Evolutionary conservation across 2,888 invertebrate species (phyloP), one percentile per base, ranked within the genome.

Genomic region (Boloria euphrosyne): DNA sequence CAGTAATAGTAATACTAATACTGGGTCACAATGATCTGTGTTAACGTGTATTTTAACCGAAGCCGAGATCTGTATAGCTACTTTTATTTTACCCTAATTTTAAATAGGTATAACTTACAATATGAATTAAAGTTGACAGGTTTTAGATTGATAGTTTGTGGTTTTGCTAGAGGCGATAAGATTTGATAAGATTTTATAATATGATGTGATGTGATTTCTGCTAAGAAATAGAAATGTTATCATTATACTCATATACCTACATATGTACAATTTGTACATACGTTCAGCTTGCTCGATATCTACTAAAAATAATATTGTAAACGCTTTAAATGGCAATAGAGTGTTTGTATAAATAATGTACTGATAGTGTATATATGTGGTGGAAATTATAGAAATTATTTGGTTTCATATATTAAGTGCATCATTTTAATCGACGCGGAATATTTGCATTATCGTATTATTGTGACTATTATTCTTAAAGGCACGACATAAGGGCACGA

Each of bases 161-260:
- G 61, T 57, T 52, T 49, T 52, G 52, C 51, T 57, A 31, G 38
- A 14, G 57, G 58, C 63, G 57, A 57, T 57, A 57, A 57, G 46
- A 22, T 10, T 46, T 46, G 77, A 76, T 76, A 75, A 75, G 68
- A 65, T 70, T 74, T 78, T 73, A 73, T 75, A 22, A 22, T 22
- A 72, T 74, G 77, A 78, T 81, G 75, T 78, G 78, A 79, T 81
- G 31, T 38, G 31, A 38, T 83, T 79, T 71, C 75, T 76, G 75
- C 71, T 62, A 60, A 66, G 59, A 74, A 77, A 80, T 80, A 81
- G 74, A 75, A 72, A 65, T 72, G 46, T 61, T 71, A 65, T 67
- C 67, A 50, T 16, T 22, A 22, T 46, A 57, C n/a, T 17, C 18
- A 22, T 43, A 22, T 18, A 6, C 16, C 22, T 46, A n/a, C 44